Percentiles rank a stretch among this genome's conserved stretches.
Evolutionary conservation across 1,140 invertebrate species (phyloP).

Genomic region (Dendrolimus kikuchii): DNA sequence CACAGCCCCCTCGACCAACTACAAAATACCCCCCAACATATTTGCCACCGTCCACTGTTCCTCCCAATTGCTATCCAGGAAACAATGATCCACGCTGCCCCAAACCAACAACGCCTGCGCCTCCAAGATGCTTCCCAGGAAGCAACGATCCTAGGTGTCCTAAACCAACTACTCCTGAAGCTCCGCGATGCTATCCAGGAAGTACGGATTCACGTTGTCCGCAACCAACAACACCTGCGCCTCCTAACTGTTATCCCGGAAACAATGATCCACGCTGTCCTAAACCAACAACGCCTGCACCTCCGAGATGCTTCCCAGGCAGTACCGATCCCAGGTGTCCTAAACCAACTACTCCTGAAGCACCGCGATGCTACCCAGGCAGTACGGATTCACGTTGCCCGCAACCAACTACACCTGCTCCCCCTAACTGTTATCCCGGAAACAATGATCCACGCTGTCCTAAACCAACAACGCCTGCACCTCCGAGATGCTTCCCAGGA

Average conservation of each 20-base stretch:
- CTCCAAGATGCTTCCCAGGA: constrained; percentile 12
- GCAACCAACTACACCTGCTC: constrained; percentile 22
- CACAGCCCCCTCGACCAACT: constrained; percentile 25
- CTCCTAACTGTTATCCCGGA: no score
- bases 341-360: constrained; percentile 24
- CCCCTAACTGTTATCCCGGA: constrained; percentile 56
- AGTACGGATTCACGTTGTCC: constrained; percentile 60
- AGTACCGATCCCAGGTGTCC: constrained; percentile 48
- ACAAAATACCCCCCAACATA: constrained; percentile 22
- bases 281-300: no score
- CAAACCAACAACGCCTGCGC: no score
- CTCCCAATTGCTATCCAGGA: constrained; percentile 56
- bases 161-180: constrained; percentile 24
- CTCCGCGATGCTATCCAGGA: constrained; percentile 58
- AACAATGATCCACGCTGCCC: constrained; percentile 8
- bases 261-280: no score
- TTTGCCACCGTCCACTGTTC: constrained; percentile 25
- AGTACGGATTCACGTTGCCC: constrained; percentile 55
- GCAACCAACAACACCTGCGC: no score
- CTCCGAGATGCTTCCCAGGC: constrained; percentile 12
- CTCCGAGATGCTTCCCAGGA: constrained; percentile 12
- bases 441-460: constrained; percentile 8
- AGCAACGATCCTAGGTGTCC: constrained; percentile 48
- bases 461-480: no score
- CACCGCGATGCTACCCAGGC: constrained; percentile 58